phyloP scores from a whole-genome alignment of 2,113 vertebrate genomes.

The Sebastes schlegelii region DNA sequence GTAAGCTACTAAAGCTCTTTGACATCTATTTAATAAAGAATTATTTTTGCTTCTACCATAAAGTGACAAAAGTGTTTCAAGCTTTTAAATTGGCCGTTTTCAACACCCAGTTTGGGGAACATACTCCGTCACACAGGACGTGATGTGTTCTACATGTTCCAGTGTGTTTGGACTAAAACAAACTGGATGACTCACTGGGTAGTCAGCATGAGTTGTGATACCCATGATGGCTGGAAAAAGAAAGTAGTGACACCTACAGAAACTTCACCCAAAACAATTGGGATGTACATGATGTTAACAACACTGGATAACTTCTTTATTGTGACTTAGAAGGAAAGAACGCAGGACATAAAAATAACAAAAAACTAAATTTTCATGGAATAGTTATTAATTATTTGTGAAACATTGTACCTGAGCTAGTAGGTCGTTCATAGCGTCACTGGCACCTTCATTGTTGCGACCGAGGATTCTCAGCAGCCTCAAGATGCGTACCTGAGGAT shows the following conservation, averaged over 20 bases:
- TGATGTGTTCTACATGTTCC: neutral
- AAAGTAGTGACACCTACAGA: neutral
- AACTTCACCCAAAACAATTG: neutral
- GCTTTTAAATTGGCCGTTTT: neutral
- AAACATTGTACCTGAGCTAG: constrained; percentile 87
- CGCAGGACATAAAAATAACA: neutral
- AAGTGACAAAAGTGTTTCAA: neutral
- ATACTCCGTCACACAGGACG: neutral
- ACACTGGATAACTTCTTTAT: neutral
- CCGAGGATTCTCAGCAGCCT: constrained; percentile 90
- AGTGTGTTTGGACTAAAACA: neutral
- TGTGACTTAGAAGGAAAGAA: neutral
- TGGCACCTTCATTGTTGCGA: constrained; percentile 85
- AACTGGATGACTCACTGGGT: neutral
- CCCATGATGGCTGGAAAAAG: neutral
- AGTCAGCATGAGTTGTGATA: neutral
- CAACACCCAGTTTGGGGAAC: neutral
- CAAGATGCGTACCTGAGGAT: constrained; percentile 84
- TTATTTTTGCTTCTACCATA: neutral
- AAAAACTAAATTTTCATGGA: neutral
- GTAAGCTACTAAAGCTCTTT: neutral
- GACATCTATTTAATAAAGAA: neutral
- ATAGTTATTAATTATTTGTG: neutral
- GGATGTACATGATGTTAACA: neutral
- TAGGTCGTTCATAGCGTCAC: constrained; percentile 91